phyloP scores from a whole-genome alignment of 2,113 vertebrate species.

The Prochilodus magdalenae region DNA sequence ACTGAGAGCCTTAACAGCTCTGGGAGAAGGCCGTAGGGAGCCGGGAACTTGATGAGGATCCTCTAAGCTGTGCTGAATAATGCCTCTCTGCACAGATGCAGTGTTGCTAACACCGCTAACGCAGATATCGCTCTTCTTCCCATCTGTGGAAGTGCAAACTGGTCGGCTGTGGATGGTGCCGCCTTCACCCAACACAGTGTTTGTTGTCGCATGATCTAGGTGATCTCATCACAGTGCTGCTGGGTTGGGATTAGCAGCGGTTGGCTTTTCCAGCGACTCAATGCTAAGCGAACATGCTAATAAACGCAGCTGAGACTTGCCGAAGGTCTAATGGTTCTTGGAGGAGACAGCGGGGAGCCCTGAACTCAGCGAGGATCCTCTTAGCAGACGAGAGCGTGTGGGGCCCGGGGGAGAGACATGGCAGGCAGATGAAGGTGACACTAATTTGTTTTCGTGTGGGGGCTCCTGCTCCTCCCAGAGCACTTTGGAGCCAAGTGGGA shows the following conservation, averaged over 20 bases:
- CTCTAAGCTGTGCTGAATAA: background rate
- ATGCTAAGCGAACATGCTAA: constrained; percentile 26
- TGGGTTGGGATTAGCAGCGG: constrained; percentile 26
- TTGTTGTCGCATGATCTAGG: constrained; percentile 13
- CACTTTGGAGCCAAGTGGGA: constrained; percentile 57
- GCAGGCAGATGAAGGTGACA: constrained; percentile 60
- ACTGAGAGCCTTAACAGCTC: constrained; percentile 21
- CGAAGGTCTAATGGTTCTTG: constrained; percentile 32
- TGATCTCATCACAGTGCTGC: constrained; percentile 7
- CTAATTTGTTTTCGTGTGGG: constrained; percentile 66
- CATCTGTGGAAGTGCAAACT: background rate
- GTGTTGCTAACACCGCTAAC: background rate
- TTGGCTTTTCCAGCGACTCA: constrained; percentile 1
- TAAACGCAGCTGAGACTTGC: constrained; percentile 15
- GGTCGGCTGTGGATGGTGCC: too few species aligned
- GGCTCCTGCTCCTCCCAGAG: constrained; percentile 45
- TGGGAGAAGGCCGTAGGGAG: constrained; percentile 30
- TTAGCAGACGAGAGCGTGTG: constrained; percentile 16
- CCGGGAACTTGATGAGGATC: constrained; percentile 19
- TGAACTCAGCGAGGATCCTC: constrained; percentile 29
- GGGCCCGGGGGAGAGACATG: constrained; percentile 14
- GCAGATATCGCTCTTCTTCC: constrained; percentile 9
- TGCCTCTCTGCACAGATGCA: background rate
- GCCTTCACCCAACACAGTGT: background rate
- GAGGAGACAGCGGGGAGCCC: constrained; percentile 34